Evolutionary conservation across 2,113 vertebrate species (phyloP).

Genomic region (Orientallactaga bullata): DNA sequence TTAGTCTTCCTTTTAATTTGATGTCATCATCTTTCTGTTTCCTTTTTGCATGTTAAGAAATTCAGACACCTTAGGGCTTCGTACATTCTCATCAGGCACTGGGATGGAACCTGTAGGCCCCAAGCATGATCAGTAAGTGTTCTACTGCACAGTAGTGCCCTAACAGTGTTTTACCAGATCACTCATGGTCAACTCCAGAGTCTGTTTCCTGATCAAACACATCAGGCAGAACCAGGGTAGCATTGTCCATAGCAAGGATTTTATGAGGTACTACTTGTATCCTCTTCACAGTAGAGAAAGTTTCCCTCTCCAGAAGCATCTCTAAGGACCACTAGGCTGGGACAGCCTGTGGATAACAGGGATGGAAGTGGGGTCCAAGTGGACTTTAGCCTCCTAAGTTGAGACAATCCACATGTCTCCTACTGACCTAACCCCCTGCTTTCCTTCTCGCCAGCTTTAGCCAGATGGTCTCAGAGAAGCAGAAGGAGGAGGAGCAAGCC

Average conservation of each 20-base stretch:
- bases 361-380: neutral
- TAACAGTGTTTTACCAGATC: too few species aligned
- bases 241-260: neutral
- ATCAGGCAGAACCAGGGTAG: neutral
- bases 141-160: too few species aligned
- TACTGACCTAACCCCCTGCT: neutral
- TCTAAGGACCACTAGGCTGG: neutral
- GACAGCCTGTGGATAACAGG: fast-evolving
- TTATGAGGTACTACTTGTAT: too few species aligned
- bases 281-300: neutral
- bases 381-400: neutral
- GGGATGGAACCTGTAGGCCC: too few species aligned
- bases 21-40: too few species aligned
- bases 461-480: conserved; percentile 84
- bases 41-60: too few species aligned
- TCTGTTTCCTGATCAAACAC: too few species aligned
- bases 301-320: neutral
- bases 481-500: conserved; percentile 82
- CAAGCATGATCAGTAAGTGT: too few species aligned
- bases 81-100: too few species aligned
- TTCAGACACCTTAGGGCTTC: too few species aligned
- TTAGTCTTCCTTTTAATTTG: too few species aligned
- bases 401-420: neutral
- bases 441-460: conserved; percentile 78
- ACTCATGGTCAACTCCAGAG: too few species aligned